Evolutionary conservation across 2,888 invertebrate species (phyloP), one percentile per base, ranked within the genome.

Genomic region (Drosophila niveifrons): DNA sequence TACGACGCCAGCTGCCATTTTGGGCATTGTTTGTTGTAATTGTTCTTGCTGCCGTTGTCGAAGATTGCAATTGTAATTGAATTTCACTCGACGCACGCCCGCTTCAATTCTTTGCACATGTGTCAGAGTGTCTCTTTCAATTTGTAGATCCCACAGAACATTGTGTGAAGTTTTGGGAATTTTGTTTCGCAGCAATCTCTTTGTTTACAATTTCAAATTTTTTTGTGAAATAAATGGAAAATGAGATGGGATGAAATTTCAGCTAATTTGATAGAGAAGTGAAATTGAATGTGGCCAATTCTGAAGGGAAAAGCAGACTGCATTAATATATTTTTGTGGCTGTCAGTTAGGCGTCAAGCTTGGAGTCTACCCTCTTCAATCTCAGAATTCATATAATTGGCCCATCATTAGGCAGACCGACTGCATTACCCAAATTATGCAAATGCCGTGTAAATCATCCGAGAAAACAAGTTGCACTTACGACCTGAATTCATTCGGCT

Each of bases 51-150:
- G 39, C 39, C 13, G 8, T 66, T 75, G 67, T 65, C 61, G 50
- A 52, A 67, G 51, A 55, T 58, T 66, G 66, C 69, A 78, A 48
- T 59, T 74, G 80, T 86, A 86, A 83, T 84, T 85, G 89, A 81
- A 89, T 89, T 87, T 84, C 74, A 62, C 57, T 62, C 48, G 48
- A 48, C 46, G 55, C 41, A 59, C 31, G 43, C 15, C 34, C 47
- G 59, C 36, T 48, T 74, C 55, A 62, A 72, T 50, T 51, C 43
- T 15, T 56, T 31, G 46, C 72, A 50, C 66, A 67, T 72, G 58
- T 61, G 58, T 52, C 75, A 36, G 15, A 7, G 17, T 52, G 55
- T 59, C 62, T 29, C 29, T 18, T 36, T 44, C 46, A 47, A 62
- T 57, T 61, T 67, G 57, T 4, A 9, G n/a, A 48, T 53, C 10